Evolutionary conservation across 2,888 invertebrate genomes (phyloP), one percentile per base, ranked within the genome.

Genomic region (Protonemura montana): DNA sequence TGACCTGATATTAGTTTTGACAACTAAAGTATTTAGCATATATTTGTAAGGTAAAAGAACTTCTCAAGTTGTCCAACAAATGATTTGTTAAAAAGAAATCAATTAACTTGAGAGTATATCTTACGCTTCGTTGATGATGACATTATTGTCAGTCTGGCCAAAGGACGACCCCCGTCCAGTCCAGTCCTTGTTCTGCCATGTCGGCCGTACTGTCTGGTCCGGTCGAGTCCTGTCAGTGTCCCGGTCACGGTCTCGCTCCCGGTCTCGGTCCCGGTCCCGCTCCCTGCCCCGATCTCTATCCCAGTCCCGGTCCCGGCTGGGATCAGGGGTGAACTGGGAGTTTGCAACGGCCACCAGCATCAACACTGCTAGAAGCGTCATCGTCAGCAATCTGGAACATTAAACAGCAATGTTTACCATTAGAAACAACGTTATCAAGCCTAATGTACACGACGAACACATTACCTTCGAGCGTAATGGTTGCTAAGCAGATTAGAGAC

Each of bases 101-200:
- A 10, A 35, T 6, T 3, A 3, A 35, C 3, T 10, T 3, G 35
- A 35, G 35, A 35, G 35, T 35, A 6, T 10, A 87, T 92, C 93
- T 93, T 90, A 93, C 93, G 93, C 93, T 90, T 93, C 93, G 90
- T 92, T 92, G 80, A 93, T 93, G 77, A 93, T 93, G 81, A 93
- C 91, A 89, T 92, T 93, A 35, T 92, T 92, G 88, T 92, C 88
- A 0, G 10, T 27, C 28, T 78, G 78, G 6, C 26, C 81, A 6
- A 27, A 27, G 5, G 76, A 76, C 59, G 59, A 29, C 26, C 28
- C 59, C n/a, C 84, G n/a, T 27, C 76, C 76, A 21, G 59, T 84
- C 76, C 76, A 76, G 76, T 84, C 84, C 21, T 84, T 59, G 59
- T 27, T 27, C 28, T 84, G 84, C 84, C 84, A 84, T 3, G 26